Percentiles rank a stretch among this genome's conserved stretches.
Conservation (phyloP, 2,113 vertebrate genomes). For the Leucosticte australis region DNA sequence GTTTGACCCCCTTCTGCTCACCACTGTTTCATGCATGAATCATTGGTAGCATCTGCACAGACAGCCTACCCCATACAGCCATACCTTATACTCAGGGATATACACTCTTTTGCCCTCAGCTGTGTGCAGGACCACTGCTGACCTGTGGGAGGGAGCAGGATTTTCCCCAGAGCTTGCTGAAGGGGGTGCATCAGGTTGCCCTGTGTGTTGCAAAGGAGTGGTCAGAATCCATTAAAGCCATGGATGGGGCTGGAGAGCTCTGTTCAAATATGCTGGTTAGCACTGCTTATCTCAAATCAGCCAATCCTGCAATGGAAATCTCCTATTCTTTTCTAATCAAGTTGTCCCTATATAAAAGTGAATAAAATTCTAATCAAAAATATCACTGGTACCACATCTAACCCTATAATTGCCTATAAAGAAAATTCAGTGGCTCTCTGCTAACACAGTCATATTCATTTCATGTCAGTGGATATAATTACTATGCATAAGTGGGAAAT, state of each 20-base stretch:
- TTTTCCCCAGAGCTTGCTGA: not conserved
- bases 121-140: not conserved
- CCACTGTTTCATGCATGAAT: not conserved
- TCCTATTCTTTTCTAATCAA: constrained; percentile 12
- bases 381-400: not conserved
- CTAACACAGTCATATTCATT: not conserved
- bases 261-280: not conserved
- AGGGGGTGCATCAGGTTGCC: not conserved
- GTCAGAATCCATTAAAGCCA: not conserved
- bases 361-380: not conserved
- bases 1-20: not conserved
- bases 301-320: not conserved
- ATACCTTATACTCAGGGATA: not conserved
- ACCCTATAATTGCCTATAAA: not conserved
- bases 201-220: not conserved
- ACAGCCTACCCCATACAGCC: not conserved
- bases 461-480: not conserved
- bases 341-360: not conserved
- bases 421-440: not conserved
- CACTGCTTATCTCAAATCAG: not conserved
- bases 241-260: not conserved
- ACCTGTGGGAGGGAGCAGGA: not conserved
- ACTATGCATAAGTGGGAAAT: not conserved
- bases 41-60: not conserved
- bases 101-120: not conserved